Percentiles rank a stretch among this genome's conserved stretches.
phyloP scores from a whole-genome alignment of 2,797 vertebrate species.

The Ptychadena robeensis region DNA sequence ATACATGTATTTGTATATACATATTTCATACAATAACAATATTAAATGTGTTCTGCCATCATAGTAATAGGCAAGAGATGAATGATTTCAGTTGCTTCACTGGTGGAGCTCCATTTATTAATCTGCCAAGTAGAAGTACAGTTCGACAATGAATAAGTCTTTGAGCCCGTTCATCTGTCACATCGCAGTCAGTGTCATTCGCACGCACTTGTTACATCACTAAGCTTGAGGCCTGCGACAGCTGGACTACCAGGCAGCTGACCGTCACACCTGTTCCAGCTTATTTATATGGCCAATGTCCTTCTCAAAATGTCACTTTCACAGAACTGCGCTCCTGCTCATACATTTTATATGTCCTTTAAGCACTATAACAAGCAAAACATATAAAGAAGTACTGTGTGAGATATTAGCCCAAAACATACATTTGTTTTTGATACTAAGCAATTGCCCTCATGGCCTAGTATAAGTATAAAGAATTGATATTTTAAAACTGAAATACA shows the following conservation, averaged over 20 bases:
- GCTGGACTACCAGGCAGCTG: constrained; percentile 62
- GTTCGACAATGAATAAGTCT: background rate
- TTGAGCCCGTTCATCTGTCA: background rate
- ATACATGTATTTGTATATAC: too few species aligned
- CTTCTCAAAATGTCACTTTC: constrained; percentile 77
- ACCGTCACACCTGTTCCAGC: constrained; percentile 77
- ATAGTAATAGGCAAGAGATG: too few species aligned
- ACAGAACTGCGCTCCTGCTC: constrained; percentile 35
- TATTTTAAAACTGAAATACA: too few species aligned
- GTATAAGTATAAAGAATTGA: too few species aligned
- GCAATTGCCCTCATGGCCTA: too few species aligned
- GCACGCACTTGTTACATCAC: constrained; percentile 57
- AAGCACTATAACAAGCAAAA: background rate
- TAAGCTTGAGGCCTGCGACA: constrained; percentile 30
- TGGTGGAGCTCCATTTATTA: background rate
- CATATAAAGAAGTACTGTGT: too few species aligned
- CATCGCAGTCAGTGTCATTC: background rate
- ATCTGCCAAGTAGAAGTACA: background rate
- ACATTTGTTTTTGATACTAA: too few species aligned
- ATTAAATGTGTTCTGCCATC: too few species aligned
- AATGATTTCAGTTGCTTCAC: background rate
- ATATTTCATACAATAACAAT: too few species aligned
- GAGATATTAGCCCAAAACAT: too few species aligned
- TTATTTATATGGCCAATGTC: constrained; percentile 71
- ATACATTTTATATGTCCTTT: background rate